Conservation (phyloP, 2,797 vertebrate genomes). For the Pampus argenteus region DNA sequence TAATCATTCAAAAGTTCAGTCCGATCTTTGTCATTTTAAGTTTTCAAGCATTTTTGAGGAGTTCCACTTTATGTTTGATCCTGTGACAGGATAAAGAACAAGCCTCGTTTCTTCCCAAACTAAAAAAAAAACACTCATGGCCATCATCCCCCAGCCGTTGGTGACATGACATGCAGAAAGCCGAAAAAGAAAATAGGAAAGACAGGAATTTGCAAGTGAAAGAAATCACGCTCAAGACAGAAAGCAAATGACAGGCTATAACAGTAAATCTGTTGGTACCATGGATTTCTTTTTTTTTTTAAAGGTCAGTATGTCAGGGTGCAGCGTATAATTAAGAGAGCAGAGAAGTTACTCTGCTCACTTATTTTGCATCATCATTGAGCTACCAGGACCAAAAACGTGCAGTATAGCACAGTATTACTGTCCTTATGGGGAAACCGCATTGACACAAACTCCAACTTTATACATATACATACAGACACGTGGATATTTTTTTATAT, state of each 20-base stretch:
- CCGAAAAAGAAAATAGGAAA: conserved; percentile 29
- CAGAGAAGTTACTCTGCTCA: conserved; percentile 15
- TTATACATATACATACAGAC: no score
- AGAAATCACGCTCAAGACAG: conserved; percentile 32
- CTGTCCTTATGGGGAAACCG: not conserved
- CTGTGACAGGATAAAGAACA: conserved; percentile 65
- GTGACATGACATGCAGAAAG: conserved; percentile 45
- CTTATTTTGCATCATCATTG: no score
- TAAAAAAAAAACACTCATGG: conserved; percentile 55
- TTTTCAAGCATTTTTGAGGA: conserved; percentile 56
- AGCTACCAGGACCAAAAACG: no score
- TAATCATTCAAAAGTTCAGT: conserved; percentile 72
- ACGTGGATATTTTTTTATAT: not conserved
- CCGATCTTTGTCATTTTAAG: conserved; percentile 69
- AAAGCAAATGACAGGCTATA: conserved; percentile 40
- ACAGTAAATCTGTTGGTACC: conserved; percentile 42
- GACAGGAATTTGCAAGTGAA: conserved; percentile 31
- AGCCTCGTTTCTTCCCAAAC: conserved; percentile 20
- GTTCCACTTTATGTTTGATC: conserved; percentile 66
- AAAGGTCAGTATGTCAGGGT: conserved; percentile 45
- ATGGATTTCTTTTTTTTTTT: conserved; percentile 39
- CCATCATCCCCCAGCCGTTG: conserved; percentile 40
- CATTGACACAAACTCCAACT: not conserved
- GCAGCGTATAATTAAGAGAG: conserved; percentile 20
- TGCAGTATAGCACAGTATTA: not conserved